A percentile compares a stretch with the other conserved stretches of the same genome.
These are phyloP conservation scores for Drosophila arizonae DNA, from an alignment of 1,140 invertebrate species.

Conservation along the genomic window DNA sequence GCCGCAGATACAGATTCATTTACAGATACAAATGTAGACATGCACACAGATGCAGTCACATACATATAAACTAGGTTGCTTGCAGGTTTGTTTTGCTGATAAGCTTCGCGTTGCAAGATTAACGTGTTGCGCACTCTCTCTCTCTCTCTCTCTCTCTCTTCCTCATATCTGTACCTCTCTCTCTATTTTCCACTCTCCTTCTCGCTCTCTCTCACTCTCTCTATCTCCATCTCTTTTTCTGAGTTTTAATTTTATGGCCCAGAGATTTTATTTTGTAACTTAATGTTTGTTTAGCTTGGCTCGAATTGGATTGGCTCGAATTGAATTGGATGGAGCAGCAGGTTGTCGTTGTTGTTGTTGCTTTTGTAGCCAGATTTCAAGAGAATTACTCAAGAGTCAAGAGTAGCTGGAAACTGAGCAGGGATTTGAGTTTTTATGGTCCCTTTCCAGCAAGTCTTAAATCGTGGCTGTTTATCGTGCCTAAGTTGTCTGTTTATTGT, in stretches of 20 bases:
- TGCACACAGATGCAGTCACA: slow-evolving; percentile 20
- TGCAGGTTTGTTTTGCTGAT: slow-evolving; percentile 74
- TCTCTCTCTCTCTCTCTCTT: slow-evolving; percentile 11
- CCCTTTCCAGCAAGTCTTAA: slow-evolving; percentile 26
- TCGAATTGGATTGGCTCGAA: slow-evolving; percentile 33
- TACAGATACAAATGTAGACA: slow-evolving; percentile 10
- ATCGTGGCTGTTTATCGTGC: slow-evolving; percentile 50
- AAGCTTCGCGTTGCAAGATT: slow-evolving; percentile 67
- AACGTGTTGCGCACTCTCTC: slow-evolving; percentile 46
- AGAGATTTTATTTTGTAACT: slow-evolving; percentile 79
- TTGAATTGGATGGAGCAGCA: slow-evolving; percentile 51
- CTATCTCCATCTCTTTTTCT: slow-evolving; percentile 55
- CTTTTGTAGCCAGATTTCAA: slow-evolving; percentile 35
- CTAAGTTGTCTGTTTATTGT: slow-evolving; percentile 37
- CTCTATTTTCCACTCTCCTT: slow-evolving; percentile 4
- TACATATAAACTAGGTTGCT: slow-evolving; percentile 69
- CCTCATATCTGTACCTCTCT: slow-evolving; percentile 1
- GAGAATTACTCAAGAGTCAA: slow-evolving; percentile 55
- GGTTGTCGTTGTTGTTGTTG: slow-evolving; percentile 39
- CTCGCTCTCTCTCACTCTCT: slow-evolving; percentile 23
- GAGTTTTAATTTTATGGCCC: slow-evolving; percentile 76
- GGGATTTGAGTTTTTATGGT: slow-evolving; percentile 68
- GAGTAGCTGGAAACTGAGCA: slow-evolving; percentile 9
- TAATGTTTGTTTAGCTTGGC: slow-evolving; percentile 67
- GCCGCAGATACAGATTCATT: slow-evolving; percentile 32